A percentile compares a stretch with the other conserved stretches of the same genome.
Evolutionary conservation across 2,113 vertebrate species (phyloP).

Genomic region (Acanthochromis polyacanthus): DNA sequence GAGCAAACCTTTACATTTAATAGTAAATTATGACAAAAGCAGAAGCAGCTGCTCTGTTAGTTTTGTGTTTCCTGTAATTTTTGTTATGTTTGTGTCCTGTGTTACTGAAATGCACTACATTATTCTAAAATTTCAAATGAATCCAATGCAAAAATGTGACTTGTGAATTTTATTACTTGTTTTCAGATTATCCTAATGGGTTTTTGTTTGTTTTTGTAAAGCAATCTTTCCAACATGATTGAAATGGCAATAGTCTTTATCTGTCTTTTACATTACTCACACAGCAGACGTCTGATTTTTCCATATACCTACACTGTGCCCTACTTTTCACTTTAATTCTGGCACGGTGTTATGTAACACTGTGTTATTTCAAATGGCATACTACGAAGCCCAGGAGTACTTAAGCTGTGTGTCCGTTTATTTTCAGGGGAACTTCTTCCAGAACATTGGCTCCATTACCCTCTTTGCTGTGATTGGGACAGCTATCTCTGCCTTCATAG

Average conservation of each 20-base stretch:
- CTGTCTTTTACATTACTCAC: not conserved
- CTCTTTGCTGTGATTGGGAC: conserved; percentile 98
- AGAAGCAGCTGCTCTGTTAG: not conserved
- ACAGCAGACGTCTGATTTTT: not conserved
- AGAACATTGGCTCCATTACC: conserved; percentile 98
- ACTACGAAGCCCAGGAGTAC: not conserved
- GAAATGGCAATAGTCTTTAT: not conserved
- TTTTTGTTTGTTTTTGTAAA: not conserved
- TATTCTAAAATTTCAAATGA: too few species aligned
- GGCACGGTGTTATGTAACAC: conserved; percentile 13
- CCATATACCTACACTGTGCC: not conserved
- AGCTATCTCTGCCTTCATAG: conserved; percentile 97
- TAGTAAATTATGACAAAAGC: too few species aligned
- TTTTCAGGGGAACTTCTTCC: conserved; percentile 97
- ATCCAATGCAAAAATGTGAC: too few species aligned
- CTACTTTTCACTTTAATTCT: conserved; percentile 1
- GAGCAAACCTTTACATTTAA: too few species aligned
- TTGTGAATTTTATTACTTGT: not conserved
- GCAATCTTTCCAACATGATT: not conserved
- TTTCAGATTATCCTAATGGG: not conserved
- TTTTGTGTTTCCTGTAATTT: not conserved
- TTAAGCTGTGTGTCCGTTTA: conserved; percentile 31
- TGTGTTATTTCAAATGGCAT: conserved; percentile 13
- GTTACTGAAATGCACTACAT: too few species aligned
- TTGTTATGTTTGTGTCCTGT: too few species aligned